These are phyloP conservation scores for Oncorhynchus gorbuscha DNA, from an alignment of 2,113 vertebrate species.

Conservation along the genomic window DNA sequence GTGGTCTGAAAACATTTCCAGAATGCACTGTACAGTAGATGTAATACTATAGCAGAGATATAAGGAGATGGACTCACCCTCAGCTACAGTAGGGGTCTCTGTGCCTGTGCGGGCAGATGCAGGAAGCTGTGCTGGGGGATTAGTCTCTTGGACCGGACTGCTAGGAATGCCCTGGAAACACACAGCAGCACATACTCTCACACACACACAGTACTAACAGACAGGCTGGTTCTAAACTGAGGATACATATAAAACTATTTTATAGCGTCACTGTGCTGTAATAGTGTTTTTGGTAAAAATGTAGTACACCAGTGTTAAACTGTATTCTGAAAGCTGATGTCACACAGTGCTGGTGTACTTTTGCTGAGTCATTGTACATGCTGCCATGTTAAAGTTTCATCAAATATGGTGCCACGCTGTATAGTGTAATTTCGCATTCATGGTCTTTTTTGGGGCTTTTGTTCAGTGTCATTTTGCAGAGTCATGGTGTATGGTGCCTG, in stretches of 20 bases:
- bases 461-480: background rate
- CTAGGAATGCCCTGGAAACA: constrained; percentile 81
- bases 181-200: constrained; percentile 4
- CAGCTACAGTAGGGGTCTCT: constrained; percentile 65
- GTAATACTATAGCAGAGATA: background rate
- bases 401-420: no score
- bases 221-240: no score
- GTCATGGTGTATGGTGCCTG: background rate
- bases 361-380: background rate
- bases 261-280: background rate
- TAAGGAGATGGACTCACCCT: constrained; percentile 64
- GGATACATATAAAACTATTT: background rate
- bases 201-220: background rate
- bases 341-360: background rate
- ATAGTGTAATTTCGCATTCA: no score
- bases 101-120: constrained; percentile 68
- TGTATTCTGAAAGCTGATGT: no score
- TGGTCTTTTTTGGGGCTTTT: no score
- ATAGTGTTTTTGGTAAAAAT: background rate
- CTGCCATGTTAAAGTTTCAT: no score
- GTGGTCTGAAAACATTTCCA: no score
- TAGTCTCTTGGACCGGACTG: constrained; percentile 80
- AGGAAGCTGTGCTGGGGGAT: constrained; percentile 73
- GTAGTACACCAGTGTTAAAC: no score
- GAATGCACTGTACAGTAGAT: background rate